Evolutionary conservation across 2,113 vertebrate genomes (phyloP).

Genomic region (Cairina moschata): DNA sequence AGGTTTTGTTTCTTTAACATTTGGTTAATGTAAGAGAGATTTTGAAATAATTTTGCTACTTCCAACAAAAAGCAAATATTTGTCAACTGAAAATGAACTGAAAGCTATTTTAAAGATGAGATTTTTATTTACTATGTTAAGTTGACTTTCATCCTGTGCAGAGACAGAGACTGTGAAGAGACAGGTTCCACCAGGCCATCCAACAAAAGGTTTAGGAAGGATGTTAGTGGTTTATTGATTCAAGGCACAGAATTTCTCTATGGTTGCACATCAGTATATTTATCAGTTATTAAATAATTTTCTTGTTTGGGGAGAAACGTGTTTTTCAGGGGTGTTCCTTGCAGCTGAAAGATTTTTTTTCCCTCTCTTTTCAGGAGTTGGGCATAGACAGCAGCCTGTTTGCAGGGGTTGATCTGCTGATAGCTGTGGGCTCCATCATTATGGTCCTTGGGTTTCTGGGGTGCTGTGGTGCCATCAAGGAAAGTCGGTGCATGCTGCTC

Average conservation of each 20-base stretch:
- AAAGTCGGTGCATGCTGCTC: conserved; percentile 87
- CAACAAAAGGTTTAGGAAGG: neutral
- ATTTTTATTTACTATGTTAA: neutral
- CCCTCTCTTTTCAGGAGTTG: conserved; percentile 32
- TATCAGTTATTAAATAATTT: neutral
- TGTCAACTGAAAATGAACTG: neutral
- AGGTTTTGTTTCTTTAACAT: conserved; percentile 13
- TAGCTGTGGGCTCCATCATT: conserved; percentile 79
- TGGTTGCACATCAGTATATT: neutral
- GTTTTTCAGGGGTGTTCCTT: neutral
- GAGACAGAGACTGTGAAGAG: neutral
- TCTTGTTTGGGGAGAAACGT: neutral
- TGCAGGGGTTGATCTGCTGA: conserved; percentile 65
- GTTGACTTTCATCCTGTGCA: neutral
- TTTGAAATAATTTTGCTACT: neutral
- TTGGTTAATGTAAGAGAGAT: neutral
- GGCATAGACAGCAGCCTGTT: neutral
- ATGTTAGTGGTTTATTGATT: neutral
- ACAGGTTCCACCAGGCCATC: neutral
- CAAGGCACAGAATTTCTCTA: neutral
- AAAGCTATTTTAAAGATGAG: neutral
- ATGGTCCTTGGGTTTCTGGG: conserved; percentile 91
- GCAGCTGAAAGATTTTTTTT: neutral
- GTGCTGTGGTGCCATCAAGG: conserved; percentile 86
- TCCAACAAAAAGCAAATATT: conserved; percentile 18